A percentile compares a stretch with the other conserved stretches of the same genome.
Conservation (phyloP, 2,797 vertebrate genomes). For the Tachyglossus aculeatus region DNA sequence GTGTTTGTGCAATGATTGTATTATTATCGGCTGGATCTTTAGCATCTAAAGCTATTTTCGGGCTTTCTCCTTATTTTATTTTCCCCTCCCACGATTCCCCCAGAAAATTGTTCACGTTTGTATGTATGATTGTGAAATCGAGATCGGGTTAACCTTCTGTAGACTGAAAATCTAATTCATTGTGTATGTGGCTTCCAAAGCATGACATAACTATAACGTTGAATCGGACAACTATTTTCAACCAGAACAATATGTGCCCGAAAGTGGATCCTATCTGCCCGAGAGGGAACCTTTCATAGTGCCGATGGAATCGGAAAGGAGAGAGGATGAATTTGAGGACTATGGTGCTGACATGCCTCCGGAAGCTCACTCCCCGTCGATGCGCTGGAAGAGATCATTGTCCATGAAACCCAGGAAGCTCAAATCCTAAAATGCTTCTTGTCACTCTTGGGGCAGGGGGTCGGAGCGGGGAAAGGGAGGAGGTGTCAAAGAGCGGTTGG, state of each 20-base stretch:
- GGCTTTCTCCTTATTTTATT: conserved; percentile 37
- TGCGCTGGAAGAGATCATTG: conserved; percentile 86
- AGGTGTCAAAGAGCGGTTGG: conserved; percentile 46
- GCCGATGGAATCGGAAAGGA: conserved; percentile 83
- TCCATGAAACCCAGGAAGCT: conserved; percentile 72
- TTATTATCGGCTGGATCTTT: conserved; percentile 49
- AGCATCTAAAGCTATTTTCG: conserved; percentile 27
- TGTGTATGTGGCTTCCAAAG: conserved; percentile 76
- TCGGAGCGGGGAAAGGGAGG: not conserved
- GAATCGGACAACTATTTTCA: conserved; percentile 91
- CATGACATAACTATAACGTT: conserved; percentile 78
- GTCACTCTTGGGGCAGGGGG: conserved; percentile 20
- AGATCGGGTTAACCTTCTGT: conserved; percentile 49
- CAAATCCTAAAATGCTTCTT: conserved; percentile 65
- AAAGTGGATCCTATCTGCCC: conserved; percentile 85
- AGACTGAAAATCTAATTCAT: conserved; percentile 49
- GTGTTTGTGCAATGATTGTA: conserved; percentile 56
- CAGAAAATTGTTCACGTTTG: conserved; percentile 50
- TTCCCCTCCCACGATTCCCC: conserved; percentile 34
- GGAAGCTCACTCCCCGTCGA: conserved; percentile 72
- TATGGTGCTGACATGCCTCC: conserved; percentile 81
- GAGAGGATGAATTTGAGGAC: conserved; percentile 83
- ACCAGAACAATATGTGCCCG: conserved; percentile 85
- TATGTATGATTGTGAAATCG: conserved; percentile 61
- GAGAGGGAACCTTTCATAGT: conserved; percentile 82